Percentiles rank a stretch among this genome's conserved stretches.
Evolutionary conservation across 2,888 invertebrate genomes (phyloP).

Genomic region (Creontiades dilutus): DNA sequence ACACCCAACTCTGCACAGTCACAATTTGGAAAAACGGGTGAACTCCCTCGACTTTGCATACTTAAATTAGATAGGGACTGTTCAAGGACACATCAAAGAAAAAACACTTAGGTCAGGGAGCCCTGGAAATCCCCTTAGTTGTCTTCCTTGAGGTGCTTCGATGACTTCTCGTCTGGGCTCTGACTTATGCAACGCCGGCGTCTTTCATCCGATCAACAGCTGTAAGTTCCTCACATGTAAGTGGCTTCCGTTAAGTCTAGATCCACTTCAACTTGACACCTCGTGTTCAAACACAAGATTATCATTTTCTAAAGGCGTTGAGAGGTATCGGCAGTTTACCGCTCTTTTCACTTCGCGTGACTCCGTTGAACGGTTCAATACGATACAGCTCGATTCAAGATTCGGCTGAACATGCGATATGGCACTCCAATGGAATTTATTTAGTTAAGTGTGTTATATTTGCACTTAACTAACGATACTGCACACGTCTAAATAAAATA

Average conservation of each 20-base stretch:
- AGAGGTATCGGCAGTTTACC: not conserved
- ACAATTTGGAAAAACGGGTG: no score
- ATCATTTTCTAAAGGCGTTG: constrained; percentile 1
- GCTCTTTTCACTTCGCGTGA: not conserved
- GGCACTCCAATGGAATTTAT: no score
- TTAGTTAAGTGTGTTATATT: no score
- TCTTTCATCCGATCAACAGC: not conserved
- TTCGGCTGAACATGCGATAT: no score
- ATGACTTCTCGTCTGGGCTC: not conserved
- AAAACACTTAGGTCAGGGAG: not conserved
- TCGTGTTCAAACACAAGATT: constrained; percentile 12
- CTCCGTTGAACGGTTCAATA: not conserved
- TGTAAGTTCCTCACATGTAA: not conserved
- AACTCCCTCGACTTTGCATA: not conserved
- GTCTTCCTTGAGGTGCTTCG: not conserved
- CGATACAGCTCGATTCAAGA: no score
- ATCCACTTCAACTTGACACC: not conserved
- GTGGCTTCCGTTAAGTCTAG: constrained; percentile 24
- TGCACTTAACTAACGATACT: no score
- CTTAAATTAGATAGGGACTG: not conserved
- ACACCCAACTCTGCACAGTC: no score
- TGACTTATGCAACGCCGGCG: not conserved
- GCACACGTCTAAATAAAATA: no score
- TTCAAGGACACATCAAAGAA: not conserved
- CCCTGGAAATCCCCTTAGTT: not conserved